Conservation (phyloP, 2,113 vertebrate genomes). For the Pseudois nayaur region DNA sequence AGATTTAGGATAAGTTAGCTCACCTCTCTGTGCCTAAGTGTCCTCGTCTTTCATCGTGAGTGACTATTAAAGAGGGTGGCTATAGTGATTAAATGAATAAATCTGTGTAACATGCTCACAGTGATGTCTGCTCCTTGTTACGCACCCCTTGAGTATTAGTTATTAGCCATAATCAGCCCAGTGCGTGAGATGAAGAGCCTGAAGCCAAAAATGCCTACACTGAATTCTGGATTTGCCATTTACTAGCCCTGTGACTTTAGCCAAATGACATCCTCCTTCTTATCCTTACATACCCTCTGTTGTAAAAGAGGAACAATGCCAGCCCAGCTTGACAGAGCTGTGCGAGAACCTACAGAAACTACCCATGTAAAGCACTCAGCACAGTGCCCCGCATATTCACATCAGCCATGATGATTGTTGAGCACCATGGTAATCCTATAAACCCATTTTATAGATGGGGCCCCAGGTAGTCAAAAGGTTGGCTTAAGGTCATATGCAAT, state of each 20-base stretch:
- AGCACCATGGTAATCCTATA: conserved; percentile 14
- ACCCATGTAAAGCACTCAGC: neutral
- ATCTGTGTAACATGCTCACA: neutral
- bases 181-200: neutral
- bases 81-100: neutral
- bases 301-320: neutral
- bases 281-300: conserved; percentile 39
- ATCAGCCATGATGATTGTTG: neutral
- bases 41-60: neutral
- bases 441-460: neutral
- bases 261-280: neutral
- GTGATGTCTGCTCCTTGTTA: neutral
- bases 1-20: neutral
- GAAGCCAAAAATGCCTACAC: neutral
- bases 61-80: neutral
- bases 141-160: neutral
- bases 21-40: neutral
- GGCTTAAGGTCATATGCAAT: neutral
- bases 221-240: conserved; percentile 22
- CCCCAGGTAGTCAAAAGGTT: neutral
- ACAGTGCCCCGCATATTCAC: neutral
- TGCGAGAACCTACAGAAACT: neutral
- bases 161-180: conserved; percentile 1
- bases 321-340: neutral
- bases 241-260: conserved; percentile 4